phyloP scores from a whole-genome alignment of 2,888 invertebrate genomes.

The Thymelicus acteon region DNA sequence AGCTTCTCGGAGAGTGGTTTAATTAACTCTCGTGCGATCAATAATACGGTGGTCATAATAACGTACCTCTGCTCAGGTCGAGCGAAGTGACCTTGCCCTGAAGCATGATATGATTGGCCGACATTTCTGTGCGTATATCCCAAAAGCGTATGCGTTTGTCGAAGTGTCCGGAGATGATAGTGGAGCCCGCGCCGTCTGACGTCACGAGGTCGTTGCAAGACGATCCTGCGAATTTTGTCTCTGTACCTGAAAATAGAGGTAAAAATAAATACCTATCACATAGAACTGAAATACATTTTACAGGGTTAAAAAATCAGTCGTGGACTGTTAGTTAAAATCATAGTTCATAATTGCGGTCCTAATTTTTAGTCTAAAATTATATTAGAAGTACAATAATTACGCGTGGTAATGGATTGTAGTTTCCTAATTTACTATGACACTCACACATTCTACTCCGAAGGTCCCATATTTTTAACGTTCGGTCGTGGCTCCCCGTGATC shows the following conservation, averaged over 20 bases:
- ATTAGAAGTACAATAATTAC: too few species aligned
- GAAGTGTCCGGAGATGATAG: slow-evolving; percentile 98
- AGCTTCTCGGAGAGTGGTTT: slow-evolving; percentile 39
- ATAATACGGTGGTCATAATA: slow-evolving; percentile 33
- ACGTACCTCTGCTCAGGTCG: slow-evolving; percentile 94
- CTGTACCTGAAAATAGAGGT: slow-evolving; percentile 86
- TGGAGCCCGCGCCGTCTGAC: slow-evolving; percentile 93
- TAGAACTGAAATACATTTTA: too few species aligned
- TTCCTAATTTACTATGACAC: slow-evolving; percentile 44
- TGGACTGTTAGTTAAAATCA: too few species aligned
- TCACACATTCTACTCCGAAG: slow-evolving; percentile 90
- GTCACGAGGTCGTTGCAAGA: slow-evolving; percentile 98
- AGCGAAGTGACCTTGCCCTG: slow-evolving; percentile 98
- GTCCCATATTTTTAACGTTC: slow-evolving; percentile 99
- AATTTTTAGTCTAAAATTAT: too few species aligned
- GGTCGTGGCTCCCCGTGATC: slow-evolving; percentile 98
- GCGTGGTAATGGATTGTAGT: too few species aligned
- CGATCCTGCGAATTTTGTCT: slow-evolving; percentile 98
- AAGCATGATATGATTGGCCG: slow-evolving; percentile 93
- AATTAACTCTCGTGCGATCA: slow-evolving; percentile 42
- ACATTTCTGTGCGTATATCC: slow-evolving; percentile 96
- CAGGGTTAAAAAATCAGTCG: too few species aligned
- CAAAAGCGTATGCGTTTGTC: slow-evolving; percentile 98
- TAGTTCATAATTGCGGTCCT: too few species aligned
- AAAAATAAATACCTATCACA: neutral